Percentiles rank a stretch among this genome's conserved stretches.
Conservation (phyloP, 53 echinoderm and acorn worm species). For the Glandiceps talaboti region DNA sequence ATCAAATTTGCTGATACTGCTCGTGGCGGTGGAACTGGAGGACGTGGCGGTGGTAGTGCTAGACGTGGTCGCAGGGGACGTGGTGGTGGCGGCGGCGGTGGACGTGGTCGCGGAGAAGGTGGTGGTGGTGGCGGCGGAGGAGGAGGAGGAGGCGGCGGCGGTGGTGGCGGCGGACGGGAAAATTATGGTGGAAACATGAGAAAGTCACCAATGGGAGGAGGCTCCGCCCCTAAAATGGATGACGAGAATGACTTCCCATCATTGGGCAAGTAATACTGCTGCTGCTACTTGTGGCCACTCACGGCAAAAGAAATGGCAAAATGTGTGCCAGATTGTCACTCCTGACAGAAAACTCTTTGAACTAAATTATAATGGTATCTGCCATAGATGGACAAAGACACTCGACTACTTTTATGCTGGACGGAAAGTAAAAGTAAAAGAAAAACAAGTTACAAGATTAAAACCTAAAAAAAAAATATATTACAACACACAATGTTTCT, state of each 20-base stretch:
- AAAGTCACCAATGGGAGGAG: not conserved
- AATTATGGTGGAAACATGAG: not conserved
- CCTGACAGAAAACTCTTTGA: not conserved
- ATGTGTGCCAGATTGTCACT: not conserved
- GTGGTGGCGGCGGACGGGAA: conserved; percentile 7
- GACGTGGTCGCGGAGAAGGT: not conserved
- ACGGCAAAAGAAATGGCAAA: not conserved
- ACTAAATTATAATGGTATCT: not conserved
- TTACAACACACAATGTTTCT: too few relatives aligned
- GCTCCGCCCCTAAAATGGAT: conserved; percentile 41
- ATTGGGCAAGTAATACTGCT: conserved; percentile 9
- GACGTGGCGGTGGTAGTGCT: conserved; percentile 35
- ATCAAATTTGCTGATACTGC: conserved; percentile 68
- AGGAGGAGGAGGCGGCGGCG: conserved; percentile 19
- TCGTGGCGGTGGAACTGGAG: conserved; percentile 11
- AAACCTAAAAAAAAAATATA: not conserved
- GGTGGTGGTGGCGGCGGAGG: conserved; percentile 31
- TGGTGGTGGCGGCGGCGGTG: not conserved
- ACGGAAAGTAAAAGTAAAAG: not conserved
- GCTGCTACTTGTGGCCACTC: not conserved
- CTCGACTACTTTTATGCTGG: too few relatives aligned
- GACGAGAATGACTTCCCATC: conserved; percentile 87
- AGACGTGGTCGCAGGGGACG: not conserved
- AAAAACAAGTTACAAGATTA: not conserved
- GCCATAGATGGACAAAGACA: not conserved